phyloP scores from a whole-genome alignment of 2,113 vertebrate species.

The Amphiprion ocellaris region DNA sequence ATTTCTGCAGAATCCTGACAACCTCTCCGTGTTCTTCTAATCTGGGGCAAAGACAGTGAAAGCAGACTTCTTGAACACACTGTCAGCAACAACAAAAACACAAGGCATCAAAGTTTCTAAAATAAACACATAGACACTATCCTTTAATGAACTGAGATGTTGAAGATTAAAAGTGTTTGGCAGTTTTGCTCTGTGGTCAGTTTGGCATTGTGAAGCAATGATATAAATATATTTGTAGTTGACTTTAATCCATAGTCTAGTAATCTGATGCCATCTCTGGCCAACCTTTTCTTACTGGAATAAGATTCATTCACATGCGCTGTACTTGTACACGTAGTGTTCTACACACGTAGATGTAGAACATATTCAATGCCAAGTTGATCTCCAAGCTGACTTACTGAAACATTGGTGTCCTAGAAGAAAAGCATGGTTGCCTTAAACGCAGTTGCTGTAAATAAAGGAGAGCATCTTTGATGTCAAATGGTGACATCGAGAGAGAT shows the following conservation, averaged over 20 bases:
- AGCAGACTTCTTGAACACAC: constrained; percentile 18
- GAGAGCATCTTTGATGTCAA: constrained; percentile 11
- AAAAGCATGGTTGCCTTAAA: constrained; percentile 64
- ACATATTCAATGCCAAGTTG: constrained; percentile 5
- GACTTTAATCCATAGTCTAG: background rate
- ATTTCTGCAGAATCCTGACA: constrained; percentile 17
- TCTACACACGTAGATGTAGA: background rate
- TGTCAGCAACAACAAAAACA: constrained; percentile 14
- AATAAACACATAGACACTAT: constrained; percentile 8
- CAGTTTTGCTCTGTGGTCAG: constrained; percentile 18
- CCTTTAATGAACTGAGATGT: constrained; percentile 1
- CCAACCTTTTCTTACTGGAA: constrained; percentile 8
- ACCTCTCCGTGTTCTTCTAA: constrained; percentile 18
- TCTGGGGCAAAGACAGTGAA: constrained; percentile 2
- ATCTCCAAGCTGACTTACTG: constrained; percentile 15
- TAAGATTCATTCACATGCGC: background rate
- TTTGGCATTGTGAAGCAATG: background rate
- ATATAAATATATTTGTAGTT: background rate
- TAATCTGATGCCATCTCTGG: constrained; percentile 1
- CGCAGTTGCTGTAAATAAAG: constrained; percentile 29
- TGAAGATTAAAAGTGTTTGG: constrained; percentile 16
- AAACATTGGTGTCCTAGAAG: constrained; percentile 22
- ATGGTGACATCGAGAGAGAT: background rate
- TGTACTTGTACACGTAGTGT: background rate
- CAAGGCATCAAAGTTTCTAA: background rate